Percentiles rank a stretch among this genome's conserved stretches.
Evolutionary conservation across 2,797 vertebrate genomes (phyloP).

Genomic region (Erithacus rubecula): DNA sequence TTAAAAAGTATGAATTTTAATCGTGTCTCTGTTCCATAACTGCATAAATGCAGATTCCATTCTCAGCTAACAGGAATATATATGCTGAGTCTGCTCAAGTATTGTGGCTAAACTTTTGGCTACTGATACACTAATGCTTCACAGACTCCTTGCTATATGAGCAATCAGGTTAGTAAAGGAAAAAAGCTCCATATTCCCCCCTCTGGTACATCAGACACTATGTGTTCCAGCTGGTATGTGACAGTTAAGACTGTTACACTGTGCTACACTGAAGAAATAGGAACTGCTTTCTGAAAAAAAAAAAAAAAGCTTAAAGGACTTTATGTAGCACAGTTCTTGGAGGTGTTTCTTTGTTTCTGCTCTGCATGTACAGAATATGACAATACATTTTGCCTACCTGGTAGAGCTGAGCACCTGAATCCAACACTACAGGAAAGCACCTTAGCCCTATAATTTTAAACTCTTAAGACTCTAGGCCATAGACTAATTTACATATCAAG

Average conservation of each 20-base stretch:
- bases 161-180: neutral
- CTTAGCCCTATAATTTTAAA: neutral
- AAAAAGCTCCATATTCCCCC: neutral
- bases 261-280: neutral
- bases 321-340: neutral
- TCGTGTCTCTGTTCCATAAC: neutral
- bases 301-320: neutral
- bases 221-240: neutral
- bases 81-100: neutral
- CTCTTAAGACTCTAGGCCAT: neutral
- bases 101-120: neutral
- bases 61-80: neutral
- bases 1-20: neutral
- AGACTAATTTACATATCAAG: neutral
- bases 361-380: neutral
- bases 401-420: neutral
- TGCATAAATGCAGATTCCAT: neutral
- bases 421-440: neutral
- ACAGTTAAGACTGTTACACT: neutral
- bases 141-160: neutral
- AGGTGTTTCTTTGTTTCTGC: neutral
- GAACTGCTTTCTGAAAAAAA: neutral
- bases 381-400: neutral
- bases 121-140: neutral
- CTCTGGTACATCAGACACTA: neutral